Percentiles rank a stretch among this genome's conserved stretches.
Evolutionary conservation across 2,797 vertebrate genomes (phyloP).

Genomic region (Ceryle rudis): DNA sequence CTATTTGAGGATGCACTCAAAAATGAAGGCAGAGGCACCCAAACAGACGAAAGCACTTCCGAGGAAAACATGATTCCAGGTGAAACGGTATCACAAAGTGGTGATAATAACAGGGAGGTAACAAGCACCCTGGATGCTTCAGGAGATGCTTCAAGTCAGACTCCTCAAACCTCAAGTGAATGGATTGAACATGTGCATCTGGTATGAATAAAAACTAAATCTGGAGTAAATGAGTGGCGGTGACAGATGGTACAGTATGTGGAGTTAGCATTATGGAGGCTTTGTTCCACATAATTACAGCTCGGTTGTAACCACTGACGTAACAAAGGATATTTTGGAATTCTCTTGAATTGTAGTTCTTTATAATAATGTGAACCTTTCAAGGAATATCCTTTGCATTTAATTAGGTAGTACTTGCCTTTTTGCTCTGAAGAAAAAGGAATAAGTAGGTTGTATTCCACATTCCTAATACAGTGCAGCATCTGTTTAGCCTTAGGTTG

Average conservation of each 20-base stretch:
- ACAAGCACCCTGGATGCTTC: constrained; percentile 74
- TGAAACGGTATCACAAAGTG: constrained; percentile 74
- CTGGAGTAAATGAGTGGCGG: neutral
- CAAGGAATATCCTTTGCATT: constrained; percentile 76
- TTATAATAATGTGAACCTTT: constrained; percentile 69
- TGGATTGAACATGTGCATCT: constrained; percentile 95
- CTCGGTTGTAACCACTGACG: constrained; percentile 65
- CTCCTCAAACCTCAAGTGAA: constrained; percentile 88
- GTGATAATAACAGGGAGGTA: constrained; percentile 52
- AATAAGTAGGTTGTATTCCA: constrained; percentile 73
- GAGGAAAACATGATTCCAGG: constrained; percentile 73
- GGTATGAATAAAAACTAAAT: constrained; percentile 81
- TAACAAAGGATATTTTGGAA: constrained; percentile 45
- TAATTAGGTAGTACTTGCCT: constrained; percentile 75
- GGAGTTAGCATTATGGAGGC: constrained; percentile 61
- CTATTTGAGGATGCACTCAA: constrained; percentile 76
- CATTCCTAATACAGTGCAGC: constrained; percentile 78
- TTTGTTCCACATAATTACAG: constrained; percentile 62
- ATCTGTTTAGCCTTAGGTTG: constrained; percentile 79
- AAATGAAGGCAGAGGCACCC: constrained; percentile 82
- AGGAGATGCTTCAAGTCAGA: constrained; percentile 83
- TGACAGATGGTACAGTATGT: constrained; percentile 55
- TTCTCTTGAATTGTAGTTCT: constrained; percentile 72
- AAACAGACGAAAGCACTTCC: constrained; percentile 80
- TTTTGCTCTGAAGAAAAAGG: constrained; percentile 73